Evolutionary conservation across 2,797 vertebrate genomes (phyloP), one percentile per base, ranked within the genome.

Genomic region (Ptychobarbus kaznakovi): DNA sequence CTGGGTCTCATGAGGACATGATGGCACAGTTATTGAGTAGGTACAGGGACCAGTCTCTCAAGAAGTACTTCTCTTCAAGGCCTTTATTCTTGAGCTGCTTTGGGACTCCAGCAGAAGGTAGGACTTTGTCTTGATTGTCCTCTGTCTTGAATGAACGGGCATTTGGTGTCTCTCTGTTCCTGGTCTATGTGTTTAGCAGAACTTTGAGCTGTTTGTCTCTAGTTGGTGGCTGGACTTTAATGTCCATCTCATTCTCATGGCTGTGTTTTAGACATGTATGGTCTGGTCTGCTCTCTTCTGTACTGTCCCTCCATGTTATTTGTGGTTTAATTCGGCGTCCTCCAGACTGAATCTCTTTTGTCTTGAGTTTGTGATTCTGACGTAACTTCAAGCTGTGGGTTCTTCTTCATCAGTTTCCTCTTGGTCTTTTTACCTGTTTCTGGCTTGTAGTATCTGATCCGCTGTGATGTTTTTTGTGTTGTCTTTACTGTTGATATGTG

Each of bases 181-280:
- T 85, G 35, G n/a, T 83, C 32, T 83, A 25, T 81, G 77, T 87
- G 80, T 82, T 74, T 73, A 35, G 22, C 76, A 35, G 80, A 79
- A 74, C 73, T 58, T 32, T 66, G 53, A 74, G 49, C 42, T 84
- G 82, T 84, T 80, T 77, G 86, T 87, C 82, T 74, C 28, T 25
- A 77, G 42, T 40, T 75, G 51, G 28, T 51, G 35, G 73, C 16
- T 77, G 65, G 75, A 74, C 22, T 81, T 78, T 9, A 28, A n/a
- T 65, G 42, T 82, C 44, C 68, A 42, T 78, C 44, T 40, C 13
- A 7, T 38, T 46, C 40, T 66, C 65, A 53, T 85, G 72, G 58
- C n/a, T 75, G 28, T 76, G 73, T 0, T 92, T 91, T 88, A 99
- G 98, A 99, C 42, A 68, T 80, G 49, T 44, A 28, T 56, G 63